Evolutionary conservation across 1,140 invertebrate species (phyloP), one percentile per base, ranked within the genome.

Genomic region (Drosophila mayri): DNA sequence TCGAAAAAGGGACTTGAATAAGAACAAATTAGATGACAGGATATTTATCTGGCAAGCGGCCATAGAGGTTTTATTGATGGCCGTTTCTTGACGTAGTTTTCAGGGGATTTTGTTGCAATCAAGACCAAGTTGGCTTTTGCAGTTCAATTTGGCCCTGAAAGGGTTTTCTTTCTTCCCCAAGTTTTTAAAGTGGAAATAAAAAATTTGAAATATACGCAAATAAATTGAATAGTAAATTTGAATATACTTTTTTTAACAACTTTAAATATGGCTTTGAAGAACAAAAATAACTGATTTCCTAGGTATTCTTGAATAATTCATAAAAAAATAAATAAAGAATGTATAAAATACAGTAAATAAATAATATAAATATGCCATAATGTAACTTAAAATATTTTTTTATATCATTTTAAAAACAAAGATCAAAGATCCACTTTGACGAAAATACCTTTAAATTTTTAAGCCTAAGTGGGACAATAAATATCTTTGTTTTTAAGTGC

Each of bases 1-100:
- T 60, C 9, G 43, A 20, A 41, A 44, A n/a, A 57, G 58, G 7
- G 66, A 78, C 35, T 47, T 50, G 61, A 44, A 62, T 74, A 58
- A 59, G 67, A 78, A 81, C 58, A 80, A 79, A 85, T 81, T 74
- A 83, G 64, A 67, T 68, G 82, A 81, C 62, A 85, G 81, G 76
- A 80, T 81, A 84, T 84, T 81, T 76, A 80, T 85, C 73, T 70
- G 64, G 50, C 79, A 72, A 14, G 25, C 46, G 11, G 62, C 62
- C 65, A 67, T 32, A 12, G 22, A 11, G 50, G 41, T 32, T 70
- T 41, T 71, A 71, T 58, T 71, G 52, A 59, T 72, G 66, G 49
- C 37, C 28, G 6, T n/a, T 18, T 20, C 7, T 30, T 14, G 4
- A 35, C 4, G 18, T 37, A 5, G 6, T 14, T 20, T 18, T 43